Evolutionary conservation across 92 coral and sea anemone species (phyloP).

Genomic region (Parazoanthus darwini): DNA sequence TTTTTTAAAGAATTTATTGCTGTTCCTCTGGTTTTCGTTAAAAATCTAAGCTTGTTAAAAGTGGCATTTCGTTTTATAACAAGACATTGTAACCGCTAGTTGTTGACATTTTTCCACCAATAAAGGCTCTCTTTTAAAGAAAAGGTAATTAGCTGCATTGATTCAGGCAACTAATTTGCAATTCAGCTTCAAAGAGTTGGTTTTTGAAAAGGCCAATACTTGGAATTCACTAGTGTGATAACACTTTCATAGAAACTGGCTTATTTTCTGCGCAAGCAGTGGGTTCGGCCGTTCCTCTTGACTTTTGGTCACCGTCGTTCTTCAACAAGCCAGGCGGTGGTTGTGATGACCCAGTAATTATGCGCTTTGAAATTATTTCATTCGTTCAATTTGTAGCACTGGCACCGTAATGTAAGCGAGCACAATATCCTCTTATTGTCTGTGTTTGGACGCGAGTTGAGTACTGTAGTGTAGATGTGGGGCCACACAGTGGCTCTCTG

Average conservation of each 20-base stretch:
- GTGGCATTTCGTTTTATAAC: not conserved
- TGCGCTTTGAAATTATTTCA: not conserved
- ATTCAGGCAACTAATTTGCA: not conserved
- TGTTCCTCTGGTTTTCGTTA: not conserved
- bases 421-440: constrained; percentile 1
- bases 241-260: not conserved
- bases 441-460: not conserved
- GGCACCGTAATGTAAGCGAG: not conserved
- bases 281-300: not conserved
- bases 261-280: not conserved
- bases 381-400: too few species aligned
- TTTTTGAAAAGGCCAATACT: not conserved
- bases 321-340: not conserved
- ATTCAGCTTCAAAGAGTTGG: not conserved
- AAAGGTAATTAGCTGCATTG: too few species aligned
- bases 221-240: not conserved
- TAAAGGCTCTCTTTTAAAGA: too few species aligned
- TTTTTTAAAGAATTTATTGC: too few species aligned
- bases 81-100: not conserved
- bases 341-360: not conserved
- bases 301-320: not conserved
- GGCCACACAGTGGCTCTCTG: not conserved
- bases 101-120: not conserved
- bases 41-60: too few species aligned
- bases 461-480: too few species aligned